Percentiles rank a stretch among this genome's conserved stretches.
Evolutionary conservation across 2,797 vertebrate genomes (phyloP).

Genomic region (Avahi laniger): DNA sequence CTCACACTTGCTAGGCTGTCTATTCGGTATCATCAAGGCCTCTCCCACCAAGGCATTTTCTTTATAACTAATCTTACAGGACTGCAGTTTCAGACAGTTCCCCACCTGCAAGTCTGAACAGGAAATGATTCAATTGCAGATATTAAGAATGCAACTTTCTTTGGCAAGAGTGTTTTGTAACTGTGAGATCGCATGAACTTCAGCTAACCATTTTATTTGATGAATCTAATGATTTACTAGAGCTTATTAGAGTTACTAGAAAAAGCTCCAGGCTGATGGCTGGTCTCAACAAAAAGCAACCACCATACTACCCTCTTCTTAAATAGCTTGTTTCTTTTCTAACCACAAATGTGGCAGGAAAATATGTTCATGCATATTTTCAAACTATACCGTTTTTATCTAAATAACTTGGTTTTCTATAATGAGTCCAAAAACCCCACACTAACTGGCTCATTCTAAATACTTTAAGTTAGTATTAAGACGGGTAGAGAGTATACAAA

Average conservation of each 20-base stretch:
- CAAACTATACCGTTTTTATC: neutral
- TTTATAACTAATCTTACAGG: conserved; percentile 35
- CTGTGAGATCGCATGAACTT: conserved; percentile 56
- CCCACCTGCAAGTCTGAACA: conserved; percentile 56
- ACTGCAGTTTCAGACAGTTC: conserved; percentile 43
- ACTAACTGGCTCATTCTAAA: conserved; percentile 27
- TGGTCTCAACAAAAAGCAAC: neutral
- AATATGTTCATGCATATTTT: neutral
- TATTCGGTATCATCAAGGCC: neutral
- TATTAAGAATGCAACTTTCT: conserved; percentile 59
- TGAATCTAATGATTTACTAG: conserved; percentile 11
- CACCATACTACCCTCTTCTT: conserved; percentile 8
- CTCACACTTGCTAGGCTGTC: neutral
- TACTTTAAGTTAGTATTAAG: conserved; percentile 39
- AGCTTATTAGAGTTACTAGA: neutral
- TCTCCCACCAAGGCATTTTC: neutral
- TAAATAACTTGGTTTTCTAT: conserved; percentile 23
- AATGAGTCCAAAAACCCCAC: neutral
- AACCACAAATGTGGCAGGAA: conserved; percentile 23
- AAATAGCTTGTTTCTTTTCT: conserved; percentile 16
- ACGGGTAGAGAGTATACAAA: neutral
- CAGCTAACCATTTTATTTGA: conserved; percentile 45
- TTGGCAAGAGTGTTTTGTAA: conserved; percentile 73
- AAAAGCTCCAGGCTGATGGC: neutral
- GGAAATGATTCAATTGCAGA: conserved; percentile 72